These are phyloP conservation scores for Orchesella cincta DNA, from an alignment of 1,140 invertebrate genomes.

Conservation along the genomic window DNA sequence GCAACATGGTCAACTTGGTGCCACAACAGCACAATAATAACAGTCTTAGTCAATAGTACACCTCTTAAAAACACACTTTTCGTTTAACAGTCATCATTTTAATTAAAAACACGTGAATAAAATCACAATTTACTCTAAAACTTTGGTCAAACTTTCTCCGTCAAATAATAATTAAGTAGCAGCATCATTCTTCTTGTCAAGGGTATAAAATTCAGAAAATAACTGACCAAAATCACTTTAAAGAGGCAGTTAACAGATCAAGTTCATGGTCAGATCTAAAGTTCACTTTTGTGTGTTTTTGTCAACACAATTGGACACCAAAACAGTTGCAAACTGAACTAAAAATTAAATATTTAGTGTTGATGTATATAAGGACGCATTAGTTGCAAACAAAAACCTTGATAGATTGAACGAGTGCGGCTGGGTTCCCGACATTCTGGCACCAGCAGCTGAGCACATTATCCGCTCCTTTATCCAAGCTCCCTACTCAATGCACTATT, in stretches of 20 bases:
- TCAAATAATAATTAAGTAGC: not conserved
- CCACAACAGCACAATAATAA: not conserved
- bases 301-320: not conserved
- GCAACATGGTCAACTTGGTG: not conserved
- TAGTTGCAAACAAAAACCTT: not conserved
- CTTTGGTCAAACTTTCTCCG: not conserved
- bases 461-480: not conserved
- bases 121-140: not conserved
- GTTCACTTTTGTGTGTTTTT: not conserved
- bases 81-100: not conserved
- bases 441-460: slow-evolving; percentile 23
- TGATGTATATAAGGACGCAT: not conserved
- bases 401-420: slow-evolving; percentile 1
- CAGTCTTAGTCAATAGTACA: not conserved
- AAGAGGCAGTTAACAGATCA: not conserved
- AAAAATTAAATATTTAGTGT: not conserved
- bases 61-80: not conserved
- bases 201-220: not conserved
- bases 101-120: not conserved
- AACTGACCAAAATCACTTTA: not conserved
- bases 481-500: not conserved
- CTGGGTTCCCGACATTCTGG: slow-evolving; percentile 10
- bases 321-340: not conserved
- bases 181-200: not conserved
- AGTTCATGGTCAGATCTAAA: not conserved